A percentile compares a stretch with the other conserved stretches of the same genome.
Evolutionary conservation across 1,140 invertebrate genomes (phyloP).

Genomic region (Oryzaephilus surinamensis): DNA sequence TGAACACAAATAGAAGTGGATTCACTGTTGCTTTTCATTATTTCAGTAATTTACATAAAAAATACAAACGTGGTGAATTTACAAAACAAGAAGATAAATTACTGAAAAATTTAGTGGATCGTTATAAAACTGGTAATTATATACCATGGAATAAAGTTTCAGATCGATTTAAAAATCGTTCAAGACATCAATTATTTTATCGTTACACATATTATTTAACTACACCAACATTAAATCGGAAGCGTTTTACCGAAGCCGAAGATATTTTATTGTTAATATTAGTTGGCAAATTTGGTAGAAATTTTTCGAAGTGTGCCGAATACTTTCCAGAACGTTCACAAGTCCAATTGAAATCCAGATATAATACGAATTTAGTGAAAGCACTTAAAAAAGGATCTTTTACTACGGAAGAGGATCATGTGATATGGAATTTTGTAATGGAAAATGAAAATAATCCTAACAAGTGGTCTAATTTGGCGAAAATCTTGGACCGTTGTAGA

Average conservation of each 20-base stretch:
- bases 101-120: slow-evolving; percentile 42
- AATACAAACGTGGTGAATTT: slow-evolving; percentile 40
- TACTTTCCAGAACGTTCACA: slow-evolving; percentile 42
- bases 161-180: slow-evolving; percentile 45
- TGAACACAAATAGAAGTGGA: slow-evolving; percentile 46
- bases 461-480: slow-evolving; percentile 21
- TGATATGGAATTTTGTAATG: slow-evolving; percentile 36
- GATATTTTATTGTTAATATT: slow-evolving; percentile 48
- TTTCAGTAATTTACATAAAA: slow-evolving; percentile 39
- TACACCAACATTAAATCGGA: slow-evolving; percentile 32
- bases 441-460: slow-evolving; percentile 29
- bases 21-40: slow-evolving; percentile 58
- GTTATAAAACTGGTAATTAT: slow-evolving; percentile 45
- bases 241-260: slow-evolving; percentile 49
- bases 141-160: slow-evolving; percentile 55
- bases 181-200: slow-evolving; percentile 51
- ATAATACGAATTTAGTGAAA: slow-evolving; percentile 35
- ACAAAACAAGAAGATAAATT: slow-evolving; percentile 47
- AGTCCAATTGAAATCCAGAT: slow-evolving; percentile 43
- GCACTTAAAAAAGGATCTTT: slow-evolving; percentile 34
- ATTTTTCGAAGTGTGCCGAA: slow-evolving; percentile 43
- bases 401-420: slow-evolving; percentile 37
- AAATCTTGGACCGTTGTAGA: slow-evolving; percentile 20
- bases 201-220: slow-evolving; percentile 36
- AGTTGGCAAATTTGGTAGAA: slow-evolving; percentile 46